Conservation (phyloP, 2,113 vertebrate species). For the Bungarus multicinctus region DNA sequence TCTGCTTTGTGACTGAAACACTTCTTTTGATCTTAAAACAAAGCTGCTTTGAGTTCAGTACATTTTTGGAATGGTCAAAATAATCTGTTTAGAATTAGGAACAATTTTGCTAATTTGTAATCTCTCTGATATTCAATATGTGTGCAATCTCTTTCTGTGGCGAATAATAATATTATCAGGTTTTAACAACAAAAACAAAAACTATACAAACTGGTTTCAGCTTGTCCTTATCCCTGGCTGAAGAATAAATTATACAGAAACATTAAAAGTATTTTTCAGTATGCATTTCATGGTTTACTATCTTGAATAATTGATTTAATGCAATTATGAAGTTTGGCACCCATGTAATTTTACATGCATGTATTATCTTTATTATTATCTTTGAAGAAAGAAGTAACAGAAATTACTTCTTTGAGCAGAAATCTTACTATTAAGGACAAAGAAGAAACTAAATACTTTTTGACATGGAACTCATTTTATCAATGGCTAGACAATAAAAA, state of each 20-base stretch:
- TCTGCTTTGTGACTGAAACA: neutral
- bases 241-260: neutral
- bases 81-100: neutral
- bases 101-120: neutral
- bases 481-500: too few species aligned
- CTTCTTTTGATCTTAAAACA: neutral
- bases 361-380: neutral
- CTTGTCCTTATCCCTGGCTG: neutral
- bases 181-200: neutral
- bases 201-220: neutral
- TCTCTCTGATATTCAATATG: neutral
- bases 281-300: neutral
- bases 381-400: neutral
- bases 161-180: neutral
- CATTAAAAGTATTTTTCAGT: neutral
- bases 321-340: neutral
- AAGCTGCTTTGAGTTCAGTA: neutral
- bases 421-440: too few species aligned
- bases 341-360: slow-evolving; percentile 6
- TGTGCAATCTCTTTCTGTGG: neutral
- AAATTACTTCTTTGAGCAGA: too few species aligned
- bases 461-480: too few species aligned
- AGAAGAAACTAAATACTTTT: too few species aligned
- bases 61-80: neutral
- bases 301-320: neutral